phyloP scores from a whole-genome alignment of 2,113 vertebrate genomes.

The Notiomystis cincta region DNA sequence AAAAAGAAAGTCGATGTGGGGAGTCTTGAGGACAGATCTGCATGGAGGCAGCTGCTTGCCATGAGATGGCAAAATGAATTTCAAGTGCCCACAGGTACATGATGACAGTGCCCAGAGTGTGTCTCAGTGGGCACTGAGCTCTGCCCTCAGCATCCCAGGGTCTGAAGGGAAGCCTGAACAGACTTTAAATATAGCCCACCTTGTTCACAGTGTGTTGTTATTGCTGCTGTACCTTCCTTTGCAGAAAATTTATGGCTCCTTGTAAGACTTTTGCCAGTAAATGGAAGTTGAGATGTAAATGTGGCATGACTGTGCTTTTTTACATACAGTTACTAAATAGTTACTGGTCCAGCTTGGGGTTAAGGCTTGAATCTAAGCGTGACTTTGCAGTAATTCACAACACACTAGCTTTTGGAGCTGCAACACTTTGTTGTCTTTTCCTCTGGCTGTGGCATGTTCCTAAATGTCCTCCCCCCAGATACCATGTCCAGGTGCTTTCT shows the following conservation, averaged over 20 bases:
- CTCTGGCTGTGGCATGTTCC: neutral
- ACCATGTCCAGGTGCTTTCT: neutral
- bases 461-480: neutral
- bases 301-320: neutral
- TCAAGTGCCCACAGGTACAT: neutral
- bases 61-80: neutral
- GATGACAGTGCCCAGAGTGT: accelerated
- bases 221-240: neutral
- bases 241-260: neutral
- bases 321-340: neutral
- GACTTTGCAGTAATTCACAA: neutral
- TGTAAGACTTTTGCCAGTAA: neutral
- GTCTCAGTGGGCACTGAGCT: neutral
- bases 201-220: neutral
- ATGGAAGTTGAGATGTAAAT: neutral
- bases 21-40: neutral
- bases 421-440: neutral
- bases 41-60: neutral
- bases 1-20: neutral
- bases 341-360: neutral
- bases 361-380: neutral
- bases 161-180: neutral
- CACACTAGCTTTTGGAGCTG: neutral
- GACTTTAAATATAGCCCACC: neutral
- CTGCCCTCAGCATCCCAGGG: neutral